Evolutionary conservation across 2,797 vertebrate species (phyloP).

Genomic region (Dendrocincla fuliginosa): DNA sequence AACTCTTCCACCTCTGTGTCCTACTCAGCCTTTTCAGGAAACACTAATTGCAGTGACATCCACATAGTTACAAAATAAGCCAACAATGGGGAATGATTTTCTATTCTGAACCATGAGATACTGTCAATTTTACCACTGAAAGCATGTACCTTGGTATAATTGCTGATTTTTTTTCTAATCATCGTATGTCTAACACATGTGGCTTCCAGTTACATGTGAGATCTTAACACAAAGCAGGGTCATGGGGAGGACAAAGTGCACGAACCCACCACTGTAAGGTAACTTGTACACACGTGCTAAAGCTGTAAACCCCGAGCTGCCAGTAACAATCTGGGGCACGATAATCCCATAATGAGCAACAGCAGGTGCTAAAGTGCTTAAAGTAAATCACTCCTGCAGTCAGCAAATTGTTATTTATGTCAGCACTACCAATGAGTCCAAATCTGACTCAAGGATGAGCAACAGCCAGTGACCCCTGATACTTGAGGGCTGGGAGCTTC

Average conservation of each 20-base stretch:
- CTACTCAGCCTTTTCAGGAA: not conserved
- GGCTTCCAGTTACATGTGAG: not conserved
- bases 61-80: not conserved
- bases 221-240: not conserved
- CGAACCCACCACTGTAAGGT: not conserved
- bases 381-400: conserved; percentile 65
- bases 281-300: not conserved
- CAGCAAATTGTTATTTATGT: conserved; percentile 63
- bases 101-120: not conserved
- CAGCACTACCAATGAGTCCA: conserved; percentile 10
- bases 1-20: not conserved
- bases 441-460: not conserved
- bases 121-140: not conserved
- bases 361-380: conserved; percentile 76
- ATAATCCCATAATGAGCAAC: conserved; percentile 74
- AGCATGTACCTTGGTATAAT: not conserved
- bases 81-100: not conserved
- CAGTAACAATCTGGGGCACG: conserved; percentile 58
- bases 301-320: conserved; percentile 30
- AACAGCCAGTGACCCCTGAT: not conserved
- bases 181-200: not conserved
- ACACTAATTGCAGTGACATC: not conserved
- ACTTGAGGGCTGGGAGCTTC: not conserved
- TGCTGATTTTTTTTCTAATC: not conserved
- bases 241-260: not conserved